phyloP scores from a whole-genome alignment of 2,888 invertebrate genomes.

The Matsumyia berberina region DNA sequence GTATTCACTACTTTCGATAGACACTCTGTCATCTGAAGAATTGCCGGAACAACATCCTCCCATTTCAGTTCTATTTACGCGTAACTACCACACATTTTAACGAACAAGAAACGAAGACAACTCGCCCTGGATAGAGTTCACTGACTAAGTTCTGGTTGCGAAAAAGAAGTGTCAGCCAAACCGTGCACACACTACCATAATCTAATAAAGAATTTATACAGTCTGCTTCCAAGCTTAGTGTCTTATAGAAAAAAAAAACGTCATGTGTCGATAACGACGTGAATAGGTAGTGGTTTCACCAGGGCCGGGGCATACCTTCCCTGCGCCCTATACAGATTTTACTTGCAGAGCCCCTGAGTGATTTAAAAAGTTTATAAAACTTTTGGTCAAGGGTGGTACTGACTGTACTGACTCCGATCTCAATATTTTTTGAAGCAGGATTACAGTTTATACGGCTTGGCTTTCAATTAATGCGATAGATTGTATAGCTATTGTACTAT shows the following conservation, averaged over 20 bases:
- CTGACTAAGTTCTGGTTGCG: slow-evolving; percentile 25
- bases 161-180: slow-evolving; percentile 29
- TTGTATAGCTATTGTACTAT: too few species aligned
- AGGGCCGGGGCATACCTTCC: too few species aligned
- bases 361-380: too few species aligned
- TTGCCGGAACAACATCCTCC: slow-evolving; percentile 52
- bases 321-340: too few species aligned
- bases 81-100: slow-evolving; percentile 34
- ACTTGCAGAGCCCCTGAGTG: too few species aligned
- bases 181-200: slow-evolving; percentile 49
- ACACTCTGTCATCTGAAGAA: slow-evolving; percentile 42
- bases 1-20: slow-evolving; percentile 31
- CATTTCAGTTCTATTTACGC: slow-evolving; percentile 20
- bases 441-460: too few species aligned
- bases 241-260: slow-evolving; percentile 8
- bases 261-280: slow-evolving; percentile 14
- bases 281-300: not conserved
- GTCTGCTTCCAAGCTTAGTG: slow-evolving; percentile 32
- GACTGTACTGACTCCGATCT: too few species aligned
- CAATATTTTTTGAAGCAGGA: too few species aligned
- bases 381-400: too few species aligned
- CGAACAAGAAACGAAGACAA: slow-evolving; percentile 4
- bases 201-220: slow-evolving; percentile 54
- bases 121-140: slow-evolving; percentile 11
- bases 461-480: too few species aligned